Percentiles rank a stretch among this genome's conserved stretches.
phyloP scores from a whole-genome alignment of 2,888 invertebrate species.

The Drosophila subsilvestris region DNA sequence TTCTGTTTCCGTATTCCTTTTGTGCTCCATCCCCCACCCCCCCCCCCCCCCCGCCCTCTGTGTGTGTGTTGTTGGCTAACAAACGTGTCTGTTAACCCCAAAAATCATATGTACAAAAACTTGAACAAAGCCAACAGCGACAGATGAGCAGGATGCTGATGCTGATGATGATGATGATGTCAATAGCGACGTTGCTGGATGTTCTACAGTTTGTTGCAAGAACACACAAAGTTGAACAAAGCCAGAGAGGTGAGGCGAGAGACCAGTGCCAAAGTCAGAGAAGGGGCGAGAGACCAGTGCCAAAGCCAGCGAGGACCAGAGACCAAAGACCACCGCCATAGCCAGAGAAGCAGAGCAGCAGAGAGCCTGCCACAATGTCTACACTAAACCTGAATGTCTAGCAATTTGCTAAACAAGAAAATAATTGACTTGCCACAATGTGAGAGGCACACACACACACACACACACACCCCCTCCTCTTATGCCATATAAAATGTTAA shows the following conservation, averaged over 20 bases:
- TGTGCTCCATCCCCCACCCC: background rate
- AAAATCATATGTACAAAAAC: slow-evolving; percentile 33
- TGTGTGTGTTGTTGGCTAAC: background rate
- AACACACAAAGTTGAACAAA: slow-evolving; percentile 15
- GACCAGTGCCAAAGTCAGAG: slow-evolving; percentile 39
- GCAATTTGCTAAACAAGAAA: slow-evolving; percentile 76
- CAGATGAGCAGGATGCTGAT: slow-evolving; percentile 23
- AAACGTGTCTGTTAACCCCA: slow-evolving; percentile 47
- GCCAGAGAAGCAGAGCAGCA: slow-evolving; percentile 7
- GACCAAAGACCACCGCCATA: slow-evolving; percentile 37
- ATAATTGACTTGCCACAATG: slow-evolving; percentile 75
- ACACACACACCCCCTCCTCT: background rate
- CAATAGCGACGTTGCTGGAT: slow-evolving; percentile 1
- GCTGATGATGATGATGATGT: slow-evolving; percentile 21
- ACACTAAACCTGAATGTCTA: slow-evolving; percentile 63
- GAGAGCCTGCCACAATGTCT: slow-evolving; percentile 33
- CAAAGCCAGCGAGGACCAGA: slow-evolving; percentile 20
- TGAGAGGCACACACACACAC: slow-evolving; percentile 33
- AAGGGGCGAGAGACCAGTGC: slow-evolving; percentile 27
- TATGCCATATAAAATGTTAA: background rate
- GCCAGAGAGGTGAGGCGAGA: slow-evolving; percentile 6
- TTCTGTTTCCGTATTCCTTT: background rate
- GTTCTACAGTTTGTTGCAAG: slow-evolving; percentile 20
- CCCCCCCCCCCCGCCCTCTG: too few species aligned
- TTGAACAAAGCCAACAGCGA: slow-evolving; percentile 35